Conservation (phyloP, 2,797 vertebrate species). For the Etheostoma perlongum region DNA sequence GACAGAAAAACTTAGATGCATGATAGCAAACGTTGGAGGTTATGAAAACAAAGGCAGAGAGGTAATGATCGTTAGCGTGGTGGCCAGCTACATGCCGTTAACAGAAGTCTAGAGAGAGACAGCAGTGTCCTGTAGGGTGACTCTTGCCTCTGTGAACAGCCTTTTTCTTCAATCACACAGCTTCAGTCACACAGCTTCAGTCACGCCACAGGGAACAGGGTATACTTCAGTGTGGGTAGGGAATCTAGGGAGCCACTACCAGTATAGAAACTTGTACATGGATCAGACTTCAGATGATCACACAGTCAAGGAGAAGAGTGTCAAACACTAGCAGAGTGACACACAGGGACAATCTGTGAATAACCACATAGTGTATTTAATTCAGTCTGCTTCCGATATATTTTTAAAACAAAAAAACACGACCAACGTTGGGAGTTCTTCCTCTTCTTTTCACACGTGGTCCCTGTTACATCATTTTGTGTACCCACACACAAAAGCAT, state of each 20-base stretch:
- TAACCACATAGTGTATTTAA: conserved; percentile 29
- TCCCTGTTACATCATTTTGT: conserved; percentile 46
- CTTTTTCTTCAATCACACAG: conserved; percentile 48
- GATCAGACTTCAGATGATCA: conserved; percentile 44
- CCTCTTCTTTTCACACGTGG: conserved; percentile 25
- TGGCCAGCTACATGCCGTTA: conserved; percentile 58
- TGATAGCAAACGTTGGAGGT: conserved; percentile 19
- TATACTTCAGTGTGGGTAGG: conserved; percentile 15
- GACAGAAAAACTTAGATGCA: conserved; percentile 44
- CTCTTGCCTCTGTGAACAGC: conserved; percentile 19
- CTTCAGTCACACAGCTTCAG: conserved; percentile 51
- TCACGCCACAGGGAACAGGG: conserved; percentile 41
- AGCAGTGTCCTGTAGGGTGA: conserved; percentile 37
- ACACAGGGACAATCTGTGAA: neutral
- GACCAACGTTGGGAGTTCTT: conserved; percentile 36
- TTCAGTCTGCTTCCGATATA: conserved; percentile 23
- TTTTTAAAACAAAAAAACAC: conserved; percentile 51
- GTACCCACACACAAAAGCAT: conserved; percentile 22
- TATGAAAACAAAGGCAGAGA: conserved; percentile 35
- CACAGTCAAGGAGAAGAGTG: conserved; percentile 22
- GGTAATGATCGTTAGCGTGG: conserved; percentile 53
- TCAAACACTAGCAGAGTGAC: conserved; percentile 26
- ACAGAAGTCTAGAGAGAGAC: conserved; percentile 31
- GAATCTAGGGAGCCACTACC: conserved; percentile 5
- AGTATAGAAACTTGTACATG: conserved; percentile 19